Conservation (phyloP, 2,797 vertebrate genomes). For the Furcifer pardalis region DNA sequence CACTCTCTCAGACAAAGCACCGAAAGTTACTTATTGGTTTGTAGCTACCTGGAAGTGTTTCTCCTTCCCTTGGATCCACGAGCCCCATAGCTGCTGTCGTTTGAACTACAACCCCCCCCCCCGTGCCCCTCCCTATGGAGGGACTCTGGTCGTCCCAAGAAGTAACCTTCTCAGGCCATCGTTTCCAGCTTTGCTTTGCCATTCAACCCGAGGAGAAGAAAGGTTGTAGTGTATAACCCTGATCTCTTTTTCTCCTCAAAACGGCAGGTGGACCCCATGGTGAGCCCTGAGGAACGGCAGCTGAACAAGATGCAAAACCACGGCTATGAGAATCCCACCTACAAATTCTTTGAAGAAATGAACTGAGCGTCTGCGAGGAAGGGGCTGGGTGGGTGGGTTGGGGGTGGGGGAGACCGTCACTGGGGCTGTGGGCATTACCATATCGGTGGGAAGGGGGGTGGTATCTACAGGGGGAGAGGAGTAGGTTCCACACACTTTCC, state of each 20-base stretch:
- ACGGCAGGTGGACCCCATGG: constrained; percentile 82
- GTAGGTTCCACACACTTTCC: background rate
- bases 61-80: too few species aligned
- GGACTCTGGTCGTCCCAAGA: too few species aligned
- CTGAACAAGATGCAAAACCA: constrained; percentile 92
- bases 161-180: too few species aligned
- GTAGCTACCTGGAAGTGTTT: too few species aligned
- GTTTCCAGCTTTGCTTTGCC: background rate
- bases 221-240: background rate
- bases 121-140: too few species aligned
- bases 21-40: too few species aligned
- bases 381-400: too few species aligned
- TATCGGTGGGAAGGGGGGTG: constrained; percentile 13
- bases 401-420: background rate
- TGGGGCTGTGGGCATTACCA: constrained; percentile 15
- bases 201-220: background rate
- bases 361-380: constrained; percentile 76
- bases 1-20: background rate
- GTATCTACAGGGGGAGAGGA: constrained; percentile 17
- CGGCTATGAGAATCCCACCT: constrained; percentile 86
- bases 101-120: too few species aligned
- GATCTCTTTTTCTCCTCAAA: background rate
- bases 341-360: constrained; percentile 86
- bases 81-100: too few species aligned
- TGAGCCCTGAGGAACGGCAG: constrained; percentile 85